phyloP scores from a whole-genome alignment of 37 sponge, comb jelly and placozoan species.

The Cladorhizidae sp. region DNA sequence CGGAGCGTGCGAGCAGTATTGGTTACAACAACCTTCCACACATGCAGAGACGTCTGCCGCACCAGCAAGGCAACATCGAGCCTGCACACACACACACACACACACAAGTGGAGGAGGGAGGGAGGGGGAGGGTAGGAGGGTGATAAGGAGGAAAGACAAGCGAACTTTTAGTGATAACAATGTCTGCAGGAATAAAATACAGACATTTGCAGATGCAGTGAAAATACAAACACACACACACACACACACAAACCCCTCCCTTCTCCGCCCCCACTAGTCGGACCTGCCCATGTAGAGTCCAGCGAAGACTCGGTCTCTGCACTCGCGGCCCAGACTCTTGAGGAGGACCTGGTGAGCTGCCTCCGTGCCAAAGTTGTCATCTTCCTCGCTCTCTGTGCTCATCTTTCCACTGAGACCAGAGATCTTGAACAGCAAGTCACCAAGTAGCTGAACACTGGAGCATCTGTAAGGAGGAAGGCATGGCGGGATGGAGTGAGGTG shows the following conservation, averaged over 20 bases:
- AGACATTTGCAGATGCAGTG: too few relatives aligned
- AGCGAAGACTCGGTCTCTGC: conserved; percentile 90
- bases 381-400: conserved; percentile 94
- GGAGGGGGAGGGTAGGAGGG: background rate
- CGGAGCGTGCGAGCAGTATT: conserved; percentile 91
- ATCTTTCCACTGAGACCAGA: conserved; percentile 97
- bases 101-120: conserved; percentile 5
- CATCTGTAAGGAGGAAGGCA: conserved; percentile 32
- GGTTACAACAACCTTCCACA: conserved; percentile 98
- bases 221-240: too few relatives aligned
- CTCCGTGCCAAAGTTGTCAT: conserved; percentile 98
- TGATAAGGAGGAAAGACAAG: too few relatives aligned
- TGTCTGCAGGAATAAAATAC: too few relatives aligned
- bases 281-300: conserved; percentile 97
- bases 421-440: conserved; percentile 94
- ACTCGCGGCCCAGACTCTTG: conserved; percentile 70
- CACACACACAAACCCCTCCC: background rate
- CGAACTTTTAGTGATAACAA: too few relatives aligned
- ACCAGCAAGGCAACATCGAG: conserved; percentile 96
- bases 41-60: conserved; percentile 93
- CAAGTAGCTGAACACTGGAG: conserved; percentile 89
- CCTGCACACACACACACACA: too few relatives aligned
- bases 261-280: background rate
- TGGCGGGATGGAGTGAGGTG: conserved; percentile 5
- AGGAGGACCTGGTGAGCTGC: conserved; percentile 73